phyloP scores from a whole-genome alignment of 2,797 vertebrate species.

The Notoglanidium macrostoma region DNA sequence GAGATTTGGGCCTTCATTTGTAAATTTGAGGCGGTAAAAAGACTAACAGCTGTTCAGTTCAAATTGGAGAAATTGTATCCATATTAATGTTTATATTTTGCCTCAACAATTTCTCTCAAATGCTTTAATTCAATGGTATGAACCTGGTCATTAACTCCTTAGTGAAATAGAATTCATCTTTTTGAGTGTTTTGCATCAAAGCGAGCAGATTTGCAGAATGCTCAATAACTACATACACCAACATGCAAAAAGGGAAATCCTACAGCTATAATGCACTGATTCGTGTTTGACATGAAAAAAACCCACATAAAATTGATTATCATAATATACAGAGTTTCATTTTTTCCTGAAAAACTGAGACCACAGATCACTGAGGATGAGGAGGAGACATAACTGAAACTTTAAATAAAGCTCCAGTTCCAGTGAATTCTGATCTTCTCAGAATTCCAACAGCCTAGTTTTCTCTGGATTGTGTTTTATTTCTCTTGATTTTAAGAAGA shows the following conservation, averaged over 20 bases:
- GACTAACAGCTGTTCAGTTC: neutral
- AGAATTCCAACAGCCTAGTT: conserved; percentile 12
- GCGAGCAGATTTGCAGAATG: neutral
- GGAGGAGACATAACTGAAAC: conserved; percentile 29
- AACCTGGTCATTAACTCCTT: neutral
- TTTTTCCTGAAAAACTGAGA: conserved; percentile 56
- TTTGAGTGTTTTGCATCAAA: neutral
- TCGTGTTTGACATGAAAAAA: neutral
- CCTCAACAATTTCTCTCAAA: neutral
- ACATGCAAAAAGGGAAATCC: neutral
- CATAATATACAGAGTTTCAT: conserved; percentile 21
- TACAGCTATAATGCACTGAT: neutral
- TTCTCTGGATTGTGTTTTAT: conserved; percentile 12
- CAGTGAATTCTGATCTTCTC: conserved; percentile 44
- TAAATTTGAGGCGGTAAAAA: too few species aligned
- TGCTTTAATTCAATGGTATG: neutral
- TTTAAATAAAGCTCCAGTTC: conserved; percentile 46
- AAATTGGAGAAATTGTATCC: neutral
- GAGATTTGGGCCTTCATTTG: too few species aligned
- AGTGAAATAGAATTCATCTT: neutral
- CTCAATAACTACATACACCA: neutral
- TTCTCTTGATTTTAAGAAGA: conserved; percentile 70
- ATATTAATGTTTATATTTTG: neutral
- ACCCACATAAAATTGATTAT: neutral
- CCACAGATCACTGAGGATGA: conserved; percentile 52